These are phyloP conservation scores for Phalanger gymnotis DNA, from an alignment of 2,797 vertebrate genomes.

Conservation along the genomic window DNA sequence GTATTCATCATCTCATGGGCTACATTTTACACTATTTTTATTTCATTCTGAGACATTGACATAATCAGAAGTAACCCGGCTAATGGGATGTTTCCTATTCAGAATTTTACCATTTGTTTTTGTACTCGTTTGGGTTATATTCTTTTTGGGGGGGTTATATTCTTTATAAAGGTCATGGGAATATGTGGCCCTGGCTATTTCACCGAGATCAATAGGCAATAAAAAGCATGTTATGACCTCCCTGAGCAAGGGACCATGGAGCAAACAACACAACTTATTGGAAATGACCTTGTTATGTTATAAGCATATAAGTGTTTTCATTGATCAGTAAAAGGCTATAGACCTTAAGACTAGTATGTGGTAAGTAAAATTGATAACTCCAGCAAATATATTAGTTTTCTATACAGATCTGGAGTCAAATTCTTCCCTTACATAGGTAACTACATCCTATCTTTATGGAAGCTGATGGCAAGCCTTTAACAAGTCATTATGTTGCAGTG, in stretches of 20 bases:
- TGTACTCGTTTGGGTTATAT: neutral
- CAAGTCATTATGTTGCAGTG: neutral
- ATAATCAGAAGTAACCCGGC: neutral
- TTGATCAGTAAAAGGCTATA: neutral
- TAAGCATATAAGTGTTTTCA: constrained; percentile 32
- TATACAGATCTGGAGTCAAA: neutral
- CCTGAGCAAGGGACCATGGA: neutral
- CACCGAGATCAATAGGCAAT: neutral
- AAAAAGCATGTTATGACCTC: neutral
- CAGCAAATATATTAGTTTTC: neutral
- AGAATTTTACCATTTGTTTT: neutral
- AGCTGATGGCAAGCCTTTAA: neutral
- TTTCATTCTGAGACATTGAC: neutral
- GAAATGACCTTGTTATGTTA: neutral
- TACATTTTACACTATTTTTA: neutral
- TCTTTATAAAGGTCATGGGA: constrained; percentile 22
- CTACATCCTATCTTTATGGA: neutral
- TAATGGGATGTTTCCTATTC: neutral
- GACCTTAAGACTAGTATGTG: neutral
- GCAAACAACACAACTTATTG: neutral
- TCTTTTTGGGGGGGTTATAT: neutral
- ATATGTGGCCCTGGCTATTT: constrained; percentile 28
- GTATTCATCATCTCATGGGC: neutral
- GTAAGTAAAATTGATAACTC: neutral
- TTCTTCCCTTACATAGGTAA: neutral